Evolutionary conservation across 1,140 invertebrate species (phyloP).

Genomic region (Himalopsyche phryganea): DNA sequence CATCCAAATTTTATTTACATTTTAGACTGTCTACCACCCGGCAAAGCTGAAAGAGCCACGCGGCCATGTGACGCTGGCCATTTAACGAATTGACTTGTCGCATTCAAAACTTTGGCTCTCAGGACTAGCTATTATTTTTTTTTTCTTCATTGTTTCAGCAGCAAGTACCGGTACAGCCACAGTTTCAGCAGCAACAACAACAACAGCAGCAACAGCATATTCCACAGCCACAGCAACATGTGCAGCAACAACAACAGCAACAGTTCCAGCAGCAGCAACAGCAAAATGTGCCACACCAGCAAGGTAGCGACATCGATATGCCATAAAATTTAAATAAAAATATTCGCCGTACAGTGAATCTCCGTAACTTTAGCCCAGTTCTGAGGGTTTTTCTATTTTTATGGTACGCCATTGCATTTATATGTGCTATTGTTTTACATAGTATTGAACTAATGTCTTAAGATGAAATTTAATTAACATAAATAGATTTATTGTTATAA

Average conservation of each 20-base stretch:
- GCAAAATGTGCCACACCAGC: constrained; percentile 39
- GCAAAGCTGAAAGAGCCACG: no score
- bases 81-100: no score
- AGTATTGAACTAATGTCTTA: no score
- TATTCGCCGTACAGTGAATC: constrained; percentile 30
- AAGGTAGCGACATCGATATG: constrained; percentile 13
- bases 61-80: no score
- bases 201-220: constrained; percentile 33
- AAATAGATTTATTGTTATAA: no score
- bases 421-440: no score
- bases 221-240: constrained; percentile 36
- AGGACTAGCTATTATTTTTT: no score
- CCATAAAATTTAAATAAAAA: constrained; percentile 5
- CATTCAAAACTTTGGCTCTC: no score
- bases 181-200: constrained; percentile 13
- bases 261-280: constrained; percentile 38
- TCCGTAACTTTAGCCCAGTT: background rate
- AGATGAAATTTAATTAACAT: no score
- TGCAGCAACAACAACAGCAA: constrained; percentile 26
- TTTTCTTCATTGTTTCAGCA: no score
- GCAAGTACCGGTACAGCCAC: constrained; percentile 16
- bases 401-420: background rate
- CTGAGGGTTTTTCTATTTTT: background rate
- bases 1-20: no score
- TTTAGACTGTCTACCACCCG: no score